Base-by-base conservation (phyloP, 2,797 vertebrate species). In the Phalloptychus januarius region DNA sequence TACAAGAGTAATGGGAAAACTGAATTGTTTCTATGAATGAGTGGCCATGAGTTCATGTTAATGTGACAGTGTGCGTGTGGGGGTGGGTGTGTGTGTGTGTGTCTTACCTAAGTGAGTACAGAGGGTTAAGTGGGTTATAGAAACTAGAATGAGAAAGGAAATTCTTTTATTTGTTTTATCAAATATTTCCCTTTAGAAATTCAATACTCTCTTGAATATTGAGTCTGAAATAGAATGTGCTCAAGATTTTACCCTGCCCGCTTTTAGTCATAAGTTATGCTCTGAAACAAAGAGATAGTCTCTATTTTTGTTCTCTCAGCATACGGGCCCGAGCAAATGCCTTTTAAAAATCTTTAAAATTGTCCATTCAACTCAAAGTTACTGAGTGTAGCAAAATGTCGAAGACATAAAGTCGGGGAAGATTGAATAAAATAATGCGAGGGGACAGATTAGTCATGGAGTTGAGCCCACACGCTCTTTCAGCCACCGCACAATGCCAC, bases 331-430 rank as follows among this genome's bases (percentile, higher is more conserved):
- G 95, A 96, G 96, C 96, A 95, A 97, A 97, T 95, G 97, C 96
- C 97, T 98, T 98, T 98, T 98, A 98, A 98, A 98, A 99, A 98
- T 98, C 97, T 98, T 98, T 97, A 98, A 99, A 99, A 98, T 98
- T 98, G 97, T 97, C 97, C 98, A 98, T 99, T 99, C 97, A 98
- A 98, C 97, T 98, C 96, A 98, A 98, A 99, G 97, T 99, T 98
- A 97, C 98, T 98, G 98, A 98, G 97, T 98, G 97, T 97, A 97
- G 97, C 97, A 98, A 98, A 99, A 99, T 99, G 97, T 99, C 97
- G 98, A 97, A 98, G 97, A 97, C 97, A 98, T 98, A 98, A 99
- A 98, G 97, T 98, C 97, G 97, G 97, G 96, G 97, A 97, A 98
- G 98, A 99, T 98, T 98, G 98, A 99, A 99, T 99, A 99, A 99